Percentiles rank a stretch among this genome's conserved stretches.
These are phyloP conservation scores for Mesoligia furuncula DNA, from an alignment of 2,888 invertebrate genomes.

Conservation along the genomic window DNA sequence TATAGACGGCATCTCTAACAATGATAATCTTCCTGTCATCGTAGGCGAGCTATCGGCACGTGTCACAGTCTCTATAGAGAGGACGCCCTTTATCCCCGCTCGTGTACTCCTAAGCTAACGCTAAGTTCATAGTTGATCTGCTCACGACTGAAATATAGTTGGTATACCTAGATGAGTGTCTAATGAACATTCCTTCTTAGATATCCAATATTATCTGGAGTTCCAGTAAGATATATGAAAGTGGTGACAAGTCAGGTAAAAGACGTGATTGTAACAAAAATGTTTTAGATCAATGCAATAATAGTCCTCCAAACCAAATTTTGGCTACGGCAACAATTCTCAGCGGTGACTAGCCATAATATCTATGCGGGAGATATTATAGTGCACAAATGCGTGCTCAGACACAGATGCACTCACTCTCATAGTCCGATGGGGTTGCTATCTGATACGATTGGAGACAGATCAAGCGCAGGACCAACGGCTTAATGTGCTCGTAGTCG, in stretches of 20 bases:
- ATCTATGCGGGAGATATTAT: too few relatives aligned
- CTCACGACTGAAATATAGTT: slow-evolving; percentile 1
- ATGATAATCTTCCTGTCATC: neutral
- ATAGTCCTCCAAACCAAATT: too few relatives aligned
- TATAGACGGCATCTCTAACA: slow-evolving; percentile 11
- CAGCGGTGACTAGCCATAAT: too few relatives aligned
- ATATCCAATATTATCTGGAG: neutral
- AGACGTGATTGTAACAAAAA: too few relatives aligned
- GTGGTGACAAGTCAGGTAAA: too few relatives aligned
- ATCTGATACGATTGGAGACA: too few relatives aligned
- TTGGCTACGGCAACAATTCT: too few relatives aligned
- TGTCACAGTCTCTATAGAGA: neutral
- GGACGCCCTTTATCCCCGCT: neutral
- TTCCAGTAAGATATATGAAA: neutral
- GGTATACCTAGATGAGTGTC: neutral
- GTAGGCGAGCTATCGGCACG: slow-evolving; percentile 23
- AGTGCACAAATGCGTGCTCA: too few relatives aligned
- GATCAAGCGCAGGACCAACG: too few relatives aligned
- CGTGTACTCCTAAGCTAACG: slow-evolving; percentile 1
- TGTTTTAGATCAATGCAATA: neutral
- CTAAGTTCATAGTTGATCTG: slow-evolving; percentile 10
- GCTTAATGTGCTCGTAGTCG: too few relatives aligned
- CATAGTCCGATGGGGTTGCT: too few relatives aligned
- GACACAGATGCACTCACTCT: too few relatives aligned
- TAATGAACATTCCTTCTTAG: neutral